Evolutionary conservation across 2,888 invertebrate genomes (phyloP).

Genomic region (Callosobruchus maculatus): DNA sequence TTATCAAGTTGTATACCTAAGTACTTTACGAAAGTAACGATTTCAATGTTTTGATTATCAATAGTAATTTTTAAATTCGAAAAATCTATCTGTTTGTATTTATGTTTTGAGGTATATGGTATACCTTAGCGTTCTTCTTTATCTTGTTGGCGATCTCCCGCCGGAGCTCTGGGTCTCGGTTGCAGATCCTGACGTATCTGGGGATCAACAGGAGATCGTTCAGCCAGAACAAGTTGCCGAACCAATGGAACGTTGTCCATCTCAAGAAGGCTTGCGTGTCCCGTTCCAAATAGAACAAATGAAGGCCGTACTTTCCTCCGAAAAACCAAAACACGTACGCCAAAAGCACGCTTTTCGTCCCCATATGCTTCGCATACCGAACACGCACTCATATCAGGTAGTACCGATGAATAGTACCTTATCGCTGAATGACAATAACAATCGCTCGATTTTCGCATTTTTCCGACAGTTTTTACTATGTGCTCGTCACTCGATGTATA

Average conservation of each 20-base stretch:
- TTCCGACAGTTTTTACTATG: not conserved
- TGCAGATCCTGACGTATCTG: constrained; percentile 78
- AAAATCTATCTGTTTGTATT: no score
- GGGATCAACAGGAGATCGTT: constrained; percentile 82
- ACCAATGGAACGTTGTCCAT: constrained; percentile 85
- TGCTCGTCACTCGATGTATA: not conserved
- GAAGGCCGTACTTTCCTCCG: constrained; percentile 84
- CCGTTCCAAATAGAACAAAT: constrained; percentile 85
- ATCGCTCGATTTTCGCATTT: not conserved
- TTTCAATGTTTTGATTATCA: no score
- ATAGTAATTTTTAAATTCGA: no score
- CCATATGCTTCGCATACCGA: not conserved
- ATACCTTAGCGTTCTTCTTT: constrained; percentile 61
- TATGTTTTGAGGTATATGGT: no score
- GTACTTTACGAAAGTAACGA: no score
- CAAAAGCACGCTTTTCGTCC: constrained; percentile 57
- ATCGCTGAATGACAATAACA: not conserved
- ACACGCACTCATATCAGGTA: not conserved
- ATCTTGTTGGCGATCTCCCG: constrained; percentile 62
- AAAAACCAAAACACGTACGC: constrained; percentile 85
- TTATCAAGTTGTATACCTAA: no score
- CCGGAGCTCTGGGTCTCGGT: constrained; percentile 67
- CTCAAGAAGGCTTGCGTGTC: constrained; percentile 89
- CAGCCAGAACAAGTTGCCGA: constrained; percentile 78
- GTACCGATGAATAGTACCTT: not conserved